Evolutionary conservation across 92 coral and sea anemone species (phyloP), one percentile per base, ranked within the genome.

Genomic region (Siderastrea radians): DNA sequence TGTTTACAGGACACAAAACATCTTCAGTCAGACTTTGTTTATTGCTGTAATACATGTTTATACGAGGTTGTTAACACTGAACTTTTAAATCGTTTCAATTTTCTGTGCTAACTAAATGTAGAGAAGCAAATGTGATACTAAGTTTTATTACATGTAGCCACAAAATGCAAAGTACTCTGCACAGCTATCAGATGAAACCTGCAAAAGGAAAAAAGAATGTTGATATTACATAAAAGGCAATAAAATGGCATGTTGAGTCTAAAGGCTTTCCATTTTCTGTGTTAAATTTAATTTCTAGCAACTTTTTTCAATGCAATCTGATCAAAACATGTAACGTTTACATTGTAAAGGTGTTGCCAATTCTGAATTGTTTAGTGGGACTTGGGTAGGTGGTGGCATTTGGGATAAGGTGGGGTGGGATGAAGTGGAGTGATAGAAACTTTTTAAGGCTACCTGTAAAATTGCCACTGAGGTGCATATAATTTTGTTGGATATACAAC

Each of bases 111-210:
- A 44, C 47, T 66, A 26, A 17, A 66, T 11, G 13, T 1, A 66
- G 45, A 26, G 47, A 66, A 66, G 46, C 3, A 5, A 17, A 17
- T 6, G 48, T 1, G 45, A 26, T 17, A 66, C 71, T 66, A 1
- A 6, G 9, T 62, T 9, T 6, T 51, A 8, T 82, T 58, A 82
- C 62, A 68, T 47, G 17, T 82, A 82, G 49, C 78, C 86, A 82
- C 86, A 82, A 51, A 1, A 72, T 70, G 80, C 66, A 60, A 83
- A 59, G 57, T 26, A 83, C 48, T 72, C 15, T 48, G 70, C 38
- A 71, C 87, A 83, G 87, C 87, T 83, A 54, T 72, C 54, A 52
- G 79, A 76, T 50, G 87, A 69, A 54, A 83, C 68, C 80, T 83
- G 80, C 51, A 11, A 49, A 72, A 60, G 7, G 44, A 83, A 80